Base-by-base conservation (phyloP, 2,113 vertebrate genomes). In the Istiophorus platypterus region DNA sequence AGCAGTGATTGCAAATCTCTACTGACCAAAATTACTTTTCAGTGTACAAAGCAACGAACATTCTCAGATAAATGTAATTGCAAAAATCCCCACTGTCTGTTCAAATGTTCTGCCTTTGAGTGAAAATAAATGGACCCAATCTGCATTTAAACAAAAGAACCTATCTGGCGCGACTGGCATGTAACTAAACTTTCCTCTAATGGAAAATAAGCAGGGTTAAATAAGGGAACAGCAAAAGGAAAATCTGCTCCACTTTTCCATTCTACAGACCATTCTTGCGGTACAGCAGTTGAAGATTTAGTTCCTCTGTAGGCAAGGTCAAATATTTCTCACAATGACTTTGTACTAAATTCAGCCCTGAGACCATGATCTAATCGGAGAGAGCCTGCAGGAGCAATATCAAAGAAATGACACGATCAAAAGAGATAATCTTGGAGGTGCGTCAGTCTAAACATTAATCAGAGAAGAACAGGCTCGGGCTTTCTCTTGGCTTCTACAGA, bases 61-160 rank as follows among this genome's bases (percentile, higher is more conserved):
- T 88, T 76, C 72, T 64, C 82, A 85, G 91, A 94, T 93, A 92
- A 94, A 91, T 68, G 79, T 88, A 94, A 93, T 94, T 93, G 92
- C 88, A 79, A 86, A 87, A 92, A 72, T 77, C 82, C 84, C 82
- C 26, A 82, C 78, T 76, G 85, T 82, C 91, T 79, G 59, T 73
- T 85, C 68, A 83, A 90, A 92, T 80, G 65, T 74, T 76, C 72
- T 3, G 41, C 29, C 76, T 91, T 75, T 78, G 75, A 81, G 70
- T 81, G 71, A 37, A 74, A 86, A 82, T 76, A 74, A 86, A 88
- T 84, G 81, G 74, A 87, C 77, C 76, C 88, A 87, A 91, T 91
- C 80, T 85, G 81, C 89, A 89, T 89, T 85, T 65, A 89, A 90
- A 92, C 88, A 94, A 90, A 70, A 71, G 75, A 65, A 83, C 54